These are phyloP conservation scores for Megalops cyprinoides DNA, from an alignment of 2,797 vertebrate genomes.

Conservation along the genomic window DNA sequence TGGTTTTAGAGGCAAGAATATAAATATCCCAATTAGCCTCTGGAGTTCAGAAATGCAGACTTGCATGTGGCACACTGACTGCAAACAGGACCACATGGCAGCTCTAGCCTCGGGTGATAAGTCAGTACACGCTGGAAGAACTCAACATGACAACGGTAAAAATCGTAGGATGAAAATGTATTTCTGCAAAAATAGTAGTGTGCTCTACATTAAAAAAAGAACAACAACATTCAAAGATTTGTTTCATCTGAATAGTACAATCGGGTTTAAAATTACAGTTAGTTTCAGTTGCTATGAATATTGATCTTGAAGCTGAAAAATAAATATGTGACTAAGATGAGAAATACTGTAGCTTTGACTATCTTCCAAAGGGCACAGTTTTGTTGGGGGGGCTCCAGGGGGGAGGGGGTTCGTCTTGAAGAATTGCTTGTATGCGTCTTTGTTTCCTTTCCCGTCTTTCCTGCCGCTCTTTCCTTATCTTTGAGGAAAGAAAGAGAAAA, in stretches of 20 bases:
- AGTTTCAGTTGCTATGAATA: no score
- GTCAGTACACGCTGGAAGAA: no score
- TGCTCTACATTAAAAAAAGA: background rate
- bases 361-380: conserved; percentile 78
- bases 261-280: background rate
- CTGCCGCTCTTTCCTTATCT: conserved; percentile 83
- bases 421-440: conserved; percentile 71
- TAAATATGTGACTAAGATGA: background rate
- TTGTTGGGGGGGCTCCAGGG: conserved; percentile 92
- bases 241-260: background rate
- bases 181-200: background rate
- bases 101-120: no score
- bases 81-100: no score
- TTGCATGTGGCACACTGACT: no score
- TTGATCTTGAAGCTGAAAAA: no score
- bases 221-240: background rate
- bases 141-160: background rate
- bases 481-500: conserved; percentile 40
- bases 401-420: conserved; percentile 67
- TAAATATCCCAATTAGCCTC: no score
- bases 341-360: conserved; percentile 42
- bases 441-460: conserved; percentile 75
- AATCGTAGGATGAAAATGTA: background rate
- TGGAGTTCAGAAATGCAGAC: no score
- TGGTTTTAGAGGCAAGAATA: no score